Conservation (phyloP, 2,888 invertebrate genomes). For the Papilio gigon region DNA sequence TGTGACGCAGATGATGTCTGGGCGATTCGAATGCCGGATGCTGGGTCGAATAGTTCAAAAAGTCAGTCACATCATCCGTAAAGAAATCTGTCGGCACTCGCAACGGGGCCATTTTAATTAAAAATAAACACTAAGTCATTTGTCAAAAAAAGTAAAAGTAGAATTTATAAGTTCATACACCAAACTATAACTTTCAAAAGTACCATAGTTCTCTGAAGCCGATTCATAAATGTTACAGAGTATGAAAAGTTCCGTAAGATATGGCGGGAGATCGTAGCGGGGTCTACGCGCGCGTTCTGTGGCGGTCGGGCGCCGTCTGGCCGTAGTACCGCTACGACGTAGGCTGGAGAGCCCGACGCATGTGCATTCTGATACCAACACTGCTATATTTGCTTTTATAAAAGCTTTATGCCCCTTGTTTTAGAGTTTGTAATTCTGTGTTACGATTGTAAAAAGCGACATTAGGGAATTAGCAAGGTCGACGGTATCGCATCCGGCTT, state of each 20-base stretch:
- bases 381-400: conserved; percentile 45
- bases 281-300: conserved; percentile 63
- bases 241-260: conserved; percentile 73
- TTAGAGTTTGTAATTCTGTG: conserved; percentile 49
- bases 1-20: conserved; percentile 64
- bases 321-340: conserved; percentile 63
- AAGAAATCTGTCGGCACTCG: conserved; percentile 63
- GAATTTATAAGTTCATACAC: conserved; percentile 48
- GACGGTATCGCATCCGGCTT: conserved; percentile 62
- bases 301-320: conserved; percentile 77
- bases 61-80: conserved; percentile 61
- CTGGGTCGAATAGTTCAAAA: conserved; percentile 68
- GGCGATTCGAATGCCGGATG: conserved; percentile 54
- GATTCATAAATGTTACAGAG: conserved; percentile 59
- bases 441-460: conserved; percentile 17
- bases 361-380: conserved; percentile 66
- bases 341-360: conserved; percentile 67
- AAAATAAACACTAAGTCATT: conserved; percentile 49
- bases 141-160: conserved; percentile 48
- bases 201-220: conserved; percentile 52
- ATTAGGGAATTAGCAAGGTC: conserved; percentile 58
- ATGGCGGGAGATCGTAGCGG: conserved; percentile 60
- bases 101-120: conserved; percentile 66
- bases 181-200: conserved; percentile 53
- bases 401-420: conserved; percentile 45